Base-by-base conservation (phyloP, 2,888 invertebrate genomes). In the Apotomis betuletana region DNA sequence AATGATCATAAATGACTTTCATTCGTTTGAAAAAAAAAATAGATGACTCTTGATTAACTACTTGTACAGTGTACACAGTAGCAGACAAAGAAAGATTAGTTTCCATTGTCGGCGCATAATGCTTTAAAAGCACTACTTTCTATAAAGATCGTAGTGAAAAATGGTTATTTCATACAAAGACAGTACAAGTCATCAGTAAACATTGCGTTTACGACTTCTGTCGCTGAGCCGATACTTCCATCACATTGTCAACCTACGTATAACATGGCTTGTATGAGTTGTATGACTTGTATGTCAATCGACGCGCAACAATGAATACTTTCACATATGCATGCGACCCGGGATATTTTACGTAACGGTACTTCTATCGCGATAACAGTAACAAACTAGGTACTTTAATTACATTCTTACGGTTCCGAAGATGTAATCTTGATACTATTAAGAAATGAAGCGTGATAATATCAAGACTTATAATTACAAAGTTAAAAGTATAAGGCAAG, bases 271-370 rank as follows among this genome's bases (percentile, higher is more conserved):
- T 72, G 68, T 68, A 46, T 73, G 68, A 15, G 15, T 15, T 15
- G 15, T 15, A 27, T 27, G 69, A 65, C 67, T 71, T 72, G 68
- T 68, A 46, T 73, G 68, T 69, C 69, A 60, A 73, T 61, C 44
- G 83, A 77, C 84, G 86, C 87, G 89, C 88, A 82, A 87, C 88
- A 86, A 85, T 87, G 83, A 79, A 81, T 85, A 90, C 91, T 92
- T 92, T 92, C 92, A 89, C 91, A 72, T 58, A 58, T 68, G 63
- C 59, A 72, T 59, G 67, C 62, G 58, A 71, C 44, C 55, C 68
- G 63, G 51, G 52, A 69, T 10, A 63, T 58, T 61, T 68, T 68
- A 72, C 62, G 72, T 59, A 63, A 67, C 67, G 67, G 71, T 62
- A 10, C 46, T 58, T 58, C 36, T 41, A 71, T 67, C 55, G 27